phyloP scores from a whole-genome alignment of 2,113 vertebrate genomes.

The Anas platyrhynchos region DNA sequence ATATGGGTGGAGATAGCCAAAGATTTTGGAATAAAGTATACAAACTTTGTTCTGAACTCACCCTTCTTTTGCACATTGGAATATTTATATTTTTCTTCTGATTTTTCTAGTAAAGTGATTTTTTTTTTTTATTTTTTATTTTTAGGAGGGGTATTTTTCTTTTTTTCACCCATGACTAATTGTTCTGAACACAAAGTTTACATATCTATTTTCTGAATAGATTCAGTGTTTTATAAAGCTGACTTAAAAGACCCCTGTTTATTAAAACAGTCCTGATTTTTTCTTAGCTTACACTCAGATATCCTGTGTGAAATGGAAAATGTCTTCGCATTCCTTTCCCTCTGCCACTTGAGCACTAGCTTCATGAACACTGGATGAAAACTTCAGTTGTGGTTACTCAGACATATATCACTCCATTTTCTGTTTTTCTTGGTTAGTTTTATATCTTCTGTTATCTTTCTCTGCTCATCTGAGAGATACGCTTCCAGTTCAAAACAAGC shows the following conservation, averaged over 20 bases:
- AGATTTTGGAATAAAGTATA: slow-evolving; percentile 18
- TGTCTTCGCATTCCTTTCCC: background rate
- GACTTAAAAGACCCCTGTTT: background rate
- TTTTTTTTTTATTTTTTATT: background rate
- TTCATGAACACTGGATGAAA: background rate
- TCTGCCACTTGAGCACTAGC: background rate
- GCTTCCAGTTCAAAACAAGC: background rate
- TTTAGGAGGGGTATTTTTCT: background rate
- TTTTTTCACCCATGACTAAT: background rate
- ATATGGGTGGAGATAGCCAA: slow-evolving; percentile 25
- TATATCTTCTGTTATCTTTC: background rate
- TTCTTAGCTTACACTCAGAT: background rate
- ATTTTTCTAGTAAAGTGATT: background rate
- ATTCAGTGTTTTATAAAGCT: background rate
- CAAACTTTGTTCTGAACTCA: slow-evolving; percentile 20
- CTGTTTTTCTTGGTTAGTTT: background rate
- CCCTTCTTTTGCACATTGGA: background rate
- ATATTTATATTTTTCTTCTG: background rate
- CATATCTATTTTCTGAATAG: background rate
- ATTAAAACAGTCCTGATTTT: background rate
- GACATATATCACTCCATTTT: background rate
- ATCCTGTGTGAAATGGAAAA: background rate
- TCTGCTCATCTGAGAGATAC: background rate
- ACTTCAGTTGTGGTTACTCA: background rate
- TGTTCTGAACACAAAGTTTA: background rate